Conservation (phyloP, 2,797 vertebrate genomes). For the Sciaenops ocellatus region DNA sequence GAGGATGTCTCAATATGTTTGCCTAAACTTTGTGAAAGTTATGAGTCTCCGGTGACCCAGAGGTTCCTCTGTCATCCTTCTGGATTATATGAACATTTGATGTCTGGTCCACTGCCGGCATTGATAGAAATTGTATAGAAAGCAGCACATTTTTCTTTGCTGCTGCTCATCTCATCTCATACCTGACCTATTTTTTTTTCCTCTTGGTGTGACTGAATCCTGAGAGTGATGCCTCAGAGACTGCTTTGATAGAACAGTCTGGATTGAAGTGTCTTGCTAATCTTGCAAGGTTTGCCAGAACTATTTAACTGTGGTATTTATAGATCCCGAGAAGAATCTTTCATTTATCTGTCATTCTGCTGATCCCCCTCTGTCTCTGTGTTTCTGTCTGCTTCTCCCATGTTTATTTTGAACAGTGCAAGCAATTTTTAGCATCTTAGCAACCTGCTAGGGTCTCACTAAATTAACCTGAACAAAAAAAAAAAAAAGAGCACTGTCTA, state of each 20-base stretch:
- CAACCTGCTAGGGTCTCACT: background rate
- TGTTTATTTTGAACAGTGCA: conserved; percentile 38
- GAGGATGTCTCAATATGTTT: background rate
- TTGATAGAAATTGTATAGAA: conserved; percentile 18
- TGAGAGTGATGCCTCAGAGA: conserved; percentile 63
- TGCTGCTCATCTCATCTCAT: conserved; percentile 36
- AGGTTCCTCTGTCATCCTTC: conserved; percentile 11
- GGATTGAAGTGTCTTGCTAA: conserved; percentile 54
- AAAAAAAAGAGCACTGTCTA: conserved; percentile 27
- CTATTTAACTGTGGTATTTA: conserved; percentile 68
- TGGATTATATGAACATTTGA: conserved; percentile 13
- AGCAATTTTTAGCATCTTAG: conserved; percentile 30
- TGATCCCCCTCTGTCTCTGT: conserved; percentile 4
- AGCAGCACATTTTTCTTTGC: conserved; percentile 26
- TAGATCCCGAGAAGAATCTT: conserved; percentile 55
- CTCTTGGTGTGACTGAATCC: conserved; percentile 35
- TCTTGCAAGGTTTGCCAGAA: conserved; percentile 56
- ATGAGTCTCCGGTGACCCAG: background rate
- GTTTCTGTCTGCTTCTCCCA: conserved; percentile 13
- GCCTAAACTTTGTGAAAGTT: background rate
- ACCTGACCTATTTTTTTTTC: conserved; percentile 71
- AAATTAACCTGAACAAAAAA: conserved; percentile 33
- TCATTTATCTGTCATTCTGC: conserved; percentile 30
- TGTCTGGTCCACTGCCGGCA: conserved; percentile 2
- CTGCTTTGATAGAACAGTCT: conserved; percentile 42